A percentile compares a stretch with the other conserved stretches of the same genome.
Evolutionary conservation across 2,888 invertebrate species (phyloP).

Genomic region (Tillus elongatus): DNA sequence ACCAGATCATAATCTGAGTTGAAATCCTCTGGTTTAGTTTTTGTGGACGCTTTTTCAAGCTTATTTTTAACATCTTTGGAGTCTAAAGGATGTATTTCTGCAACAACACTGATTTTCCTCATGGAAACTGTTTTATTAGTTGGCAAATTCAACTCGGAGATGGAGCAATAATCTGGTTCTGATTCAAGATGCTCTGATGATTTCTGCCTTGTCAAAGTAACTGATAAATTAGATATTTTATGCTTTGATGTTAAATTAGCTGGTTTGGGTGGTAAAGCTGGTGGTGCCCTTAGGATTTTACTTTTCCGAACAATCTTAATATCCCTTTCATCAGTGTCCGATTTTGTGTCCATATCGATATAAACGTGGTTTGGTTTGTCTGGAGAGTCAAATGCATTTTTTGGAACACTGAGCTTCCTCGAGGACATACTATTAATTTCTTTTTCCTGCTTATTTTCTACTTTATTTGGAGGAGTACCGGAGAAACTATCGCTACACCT

Average conservation of each 20-base stretch:
- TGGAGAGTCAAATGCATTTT: constrained; percentile 46
- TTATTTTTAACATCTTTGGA: constrained; percentile 29
- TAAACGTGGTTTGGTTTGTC: constrained; percentile 50
- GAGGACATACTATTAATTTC: constrained; percentile 42
- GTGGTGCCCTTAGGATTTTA: constrained; percentile 58
- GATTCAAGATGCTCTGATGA: constrained; percentile 32
- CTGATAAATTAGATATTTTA: constrained; percentile 42
- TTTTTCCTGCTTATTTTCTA: constrained; percentile 23
- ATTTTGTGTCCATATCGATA: constrained; percentile 53
- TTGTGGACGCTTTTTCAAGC: constrained; percentile 22
- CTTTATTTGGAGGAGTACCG: constrained; percentile 10
- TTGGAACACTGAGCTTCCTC: constrained; percentile 46
- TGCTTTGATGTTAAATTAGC: constrained; percentile 60
- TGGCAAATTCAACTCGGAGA: constrained; percentile 58
- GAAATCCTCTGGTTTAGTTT: constrained; percentile 14
- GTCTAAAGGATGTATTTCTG: constrained; percentile 34
- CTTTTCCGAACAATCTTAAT: constrained; percentile 32
- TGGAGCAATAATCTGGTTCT: constrained; percentile 69
- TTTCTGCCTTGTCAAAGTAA: constrained; percentile 23
- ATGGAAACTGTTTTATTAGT: constrained; percentile 26
- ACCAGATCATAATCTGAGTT: constrained; percentile 22
- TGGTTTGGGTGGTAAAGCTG: constrained; percentile 71
- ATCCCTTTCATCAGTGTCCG: constrained; percentile 23
- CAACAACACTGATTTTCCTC: constrained; percentile 35
- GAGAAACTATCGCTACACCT: constrained; percentile 38